Conservation (phyloP, 2,888 invertebrate species). For the Helleia helle region DNA sequence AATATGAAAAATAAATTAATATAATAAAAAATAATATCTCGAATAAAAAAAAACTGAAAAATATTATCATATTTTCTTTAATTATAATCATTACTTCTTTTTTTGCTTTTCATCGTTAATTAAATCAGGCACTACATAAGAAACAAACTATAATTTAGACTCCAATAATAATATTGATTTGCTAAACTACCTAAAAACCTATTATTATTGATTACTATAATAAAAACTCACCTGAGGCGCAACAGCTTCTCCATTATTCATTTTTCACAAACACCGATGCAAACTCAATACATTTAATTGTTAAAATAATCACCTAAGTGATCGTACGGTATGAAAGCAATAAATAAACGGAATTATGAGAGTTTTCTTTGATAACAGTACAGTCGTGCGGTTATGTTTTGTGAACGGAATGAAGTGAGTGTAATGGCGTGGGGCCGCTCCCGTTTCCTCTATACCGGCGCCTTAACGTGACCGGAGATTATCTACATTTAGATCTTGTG, state of each 20-base stretch:
- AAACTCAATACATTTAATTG: neutral
- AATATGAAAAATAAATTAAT: no score
- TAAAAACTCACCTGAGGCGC: conserved; percentile 3
- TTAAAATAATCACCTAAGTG: neutral
- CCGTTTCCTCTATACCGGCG: conserved; percentile 33
- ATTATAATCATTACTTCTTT: no score
- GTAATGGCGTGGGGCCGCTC: conserved; percentile 48
- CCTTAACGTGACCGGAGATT: conserved; percentile 11
- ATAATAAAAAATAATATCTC: no score
- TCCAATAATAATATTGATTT: no score
- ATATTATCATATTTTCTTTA: no score
- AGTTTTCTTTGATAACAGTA: conserved; percentile 30
- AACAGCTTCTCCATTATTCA: conserved; percentile 6
- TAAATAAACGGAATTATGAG: conserved; percentile 14
- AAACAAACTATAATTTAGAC: no score
- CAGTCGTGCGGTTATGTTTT: conserved; percentile 73
- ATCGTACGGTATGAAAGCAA: no score
- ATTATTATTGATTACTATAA: neutral
- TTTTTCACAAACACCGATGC: neutral
- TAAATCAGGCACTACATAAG: no score
- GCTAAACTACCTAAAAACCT: no score
- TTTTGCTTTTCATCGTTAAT: no score
- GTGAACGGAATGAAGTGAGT: conserved; percentile 63
- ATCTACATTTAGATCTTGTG: no score
- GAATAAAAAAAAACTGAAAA: no score